Base-by-base conservation (phyloP, 2,113 vertebrate genomes). In the Chionomys nivalis region DNA sequence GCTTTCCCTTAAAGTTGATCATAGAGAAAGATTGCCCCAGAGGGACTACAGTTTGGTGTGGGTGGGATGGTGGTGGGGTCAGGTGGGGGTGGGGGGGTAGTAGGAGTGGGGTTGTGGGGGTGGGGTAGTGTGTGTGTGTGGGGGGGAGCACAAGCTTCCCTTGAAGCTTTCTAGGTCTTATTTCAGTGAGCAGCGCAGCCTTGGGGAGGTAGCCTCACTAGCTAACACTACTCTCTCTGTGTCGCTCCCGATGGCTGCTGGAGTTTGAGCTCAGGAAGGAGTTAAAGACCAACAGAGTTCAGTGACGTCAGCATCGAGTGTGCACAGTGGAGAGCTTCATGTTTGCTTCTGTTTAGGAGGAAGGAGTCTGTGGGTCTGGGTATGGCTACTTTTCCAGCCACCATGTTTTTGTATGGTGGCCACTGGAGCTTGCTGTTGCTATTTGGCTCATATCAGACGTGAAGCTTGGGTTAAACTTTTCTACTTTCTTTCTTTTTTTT, bases 1-100 rank as follows among this genome's bases (percentile, higher is more conserved):
- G 26, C 23, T 95, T 95, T 79, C 33, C 28, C n/a, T 93, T 96
- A 65, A 95, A 92, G 36, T 89, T 1, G 0, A 26, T 4, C 1
- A 12, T 36, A 73, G 85, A 94, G 66, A 95, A 95, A 65, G 77
- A 76, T 28, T 94, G 61, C 33, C 42, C 75, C 5, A 14, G 72
- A 66, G 63, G 47, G 14, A 66, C 49, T 95, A 0, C 55, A 16
- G 14, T 66, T 11, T 77, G 94, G 82, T 68, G 65, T 0, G 4
- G 70, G 47, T 58, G 55, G 55, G 55, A 19, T 58, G 55, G 17
- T 55, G 16, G 17, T 55, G 55, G 5, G 55, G 55, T 55, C 14
- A 55, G 55, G 16, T 55, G 16, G 55, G 52, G 55, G 55, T 55
- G 1, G 55, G 5, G 49, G 55, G 55, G 16, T 55, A 55, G 55